Base-by-base conservation (phyloP, 2,797 vertebrate species). In the Eospalax fontanierii region DNA sequence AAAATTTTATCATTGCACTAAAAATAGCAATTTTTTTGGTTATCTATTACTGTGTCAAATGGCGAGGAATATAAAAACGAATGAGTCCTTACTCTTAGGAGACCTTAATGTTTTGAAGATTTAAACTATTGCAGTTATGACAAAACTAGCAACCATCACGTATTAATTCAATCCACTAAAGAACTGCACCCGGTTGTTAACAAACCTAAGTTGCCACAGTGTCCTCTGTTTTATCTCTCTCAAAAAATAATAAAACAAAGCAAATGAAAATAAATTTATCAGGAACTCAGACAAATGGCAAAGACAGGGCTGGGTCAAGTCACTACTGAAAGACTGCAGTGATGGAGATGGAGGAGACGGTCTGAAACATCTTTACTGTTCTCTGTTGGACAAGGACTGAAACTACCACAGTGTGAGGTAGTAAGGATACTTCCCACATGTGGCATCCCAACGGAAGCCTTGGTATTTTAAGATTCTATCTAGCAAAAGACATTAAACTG, bases 261-360 rank as follows among this genome's bases (percentile, higher is more conserved):
- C 80, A 82, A 61, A 80, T 35, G 85, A 93, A 75, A 87, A 85
- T 84, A 87, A 14, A 93, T 28, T 12, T 70, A 84, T 24, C 40
- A 95, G 61, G 38, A 66, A 95, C 71, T 93, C 90, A 95, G 91
- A 78, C 1, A 90, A 98, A 79, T 97, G 74, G 84, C 85, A 95
- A 38, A 91, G 12, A 59, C 96, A 30, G 89, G 87, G 95, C 84
- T 97, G 87, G 92, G 96, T 96, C 87, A 35, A 97, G 97, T 96
- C 88, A 98, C 92, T 97, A 97, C 94, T 92, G 95, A 91, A 97
- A 98, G 96, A 97, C 76, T 92, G 87, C 24, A 97, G 75, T 96
- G 95, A 97, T 97, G 50, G 1, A 97, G 95, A 97, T 95, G 86
- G 96, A 96, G 97, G 95, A 95, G 68, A 96, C 70, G 66, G 65